Conservation (phyloP, 2,888 invertebrate genomes). For the Amphipoea lucens region DNA sequence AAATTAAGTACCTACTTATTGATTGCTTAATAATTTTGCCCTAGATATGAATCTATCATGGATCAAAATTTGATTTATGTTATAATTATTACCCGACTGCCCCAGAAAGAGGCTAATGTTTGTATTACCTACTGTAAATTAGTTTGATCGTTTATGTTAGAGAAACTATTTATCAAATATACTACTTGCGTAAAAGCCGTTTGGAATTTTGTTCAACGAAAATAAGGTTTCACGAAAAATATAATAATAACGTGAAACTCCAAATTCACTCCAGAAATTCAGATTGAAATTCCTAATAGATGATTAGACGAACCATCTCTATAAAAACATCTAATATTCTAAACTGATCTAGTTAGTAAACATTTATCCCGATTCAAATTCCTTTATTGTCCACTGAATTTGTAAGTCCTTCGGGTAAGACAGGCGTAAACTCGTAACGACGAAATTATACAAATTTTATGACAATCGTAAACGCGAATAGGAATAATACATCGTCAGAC, state of each 20-base stretch:
- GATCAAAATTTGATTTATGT: neutral
- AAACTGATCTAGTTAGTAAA: neutral
- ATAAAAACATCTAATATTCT: neutral
- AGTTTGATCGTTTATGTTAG: neutral
- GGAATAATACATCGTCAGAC: slow-evolving; percentile 27
- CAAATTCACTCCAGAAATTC: neutral
- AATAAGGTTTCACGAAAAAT: neutral
- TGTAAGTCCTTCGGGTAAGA: slow-evolving; percentile 18
- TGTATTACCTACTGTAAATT: neutral
- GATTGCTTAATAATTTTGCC: neutral
- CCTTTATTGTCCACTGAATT: slow-evolving; percentile 17
- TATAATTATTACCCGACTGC: neutral
- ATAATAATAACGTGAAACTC: neutral
- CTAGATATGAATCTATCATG: neutral
- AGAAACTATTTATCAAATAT: neutral
- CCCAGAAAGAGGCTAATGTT: too few species aligned
- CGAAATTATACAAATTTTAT: slow-evolving; percentile 49
- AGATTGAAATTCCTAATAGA: neutral
- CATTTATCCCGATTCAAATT: slow-evolving; percentile 14
- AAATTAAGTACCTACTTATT: neutral
- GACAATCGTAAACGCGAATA: slow-evolving; percentile 32
- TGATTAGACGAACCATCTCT: neutral
- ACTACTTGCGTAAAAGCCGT: neutral
- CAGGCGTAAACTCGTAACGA: slow-evolving; percentile 22
- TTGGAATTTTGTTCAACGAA: neutral